These are phyloP conservation scores for Campylomormyrus numenius DNA, from an alignment of 2,113 vertebrate species.

Conservation along the genomic window DNA sequence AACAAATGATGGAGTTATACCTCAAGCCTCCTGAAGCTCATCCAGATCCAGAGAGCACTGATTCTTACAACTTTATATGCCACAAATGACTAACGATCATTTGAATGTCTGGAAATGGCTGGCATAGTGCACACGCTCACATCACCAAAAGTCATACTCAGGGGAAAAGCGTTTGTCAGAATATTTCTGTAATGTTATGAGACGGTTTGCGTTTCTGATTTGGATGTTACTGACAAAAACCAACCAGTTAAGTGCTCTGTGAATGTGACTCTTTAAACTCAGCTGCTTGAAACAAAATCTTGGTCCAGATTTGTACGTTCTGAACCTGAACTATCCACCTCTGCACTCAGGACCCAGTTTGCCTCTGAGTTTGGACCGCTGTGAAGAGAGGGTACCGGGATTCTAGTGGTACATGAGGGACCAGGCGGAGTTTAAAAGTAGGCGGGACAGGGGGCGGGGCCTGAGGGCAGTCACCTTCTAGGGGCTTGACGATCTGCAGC, in stretches of 20 bases:
- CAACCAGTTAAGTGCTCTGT: neutral
- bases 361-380: no score
- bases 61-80: neutral
- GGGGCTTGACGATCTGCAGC: slow-evolving; percentile 97
- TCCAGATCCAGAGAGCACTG: neutral
- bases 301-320: neutral
- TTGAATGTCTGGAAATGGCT: no score
- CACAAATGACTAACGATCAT: no score
- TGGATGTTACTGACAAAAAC: neutral
- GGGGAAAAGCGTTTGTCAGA: no score
- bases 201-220: no score
- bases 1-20: no score
- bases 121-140: no score
- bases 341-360: no score
- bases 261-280: neutral
- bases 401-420: neutral
- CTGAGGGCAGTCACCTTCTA: slow-evolving; percentile 88
- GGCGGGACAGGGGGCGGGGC: neutral
- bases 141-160: no score
- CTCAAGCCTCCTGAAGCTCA: no score
- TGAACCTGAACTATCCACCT: neutral
- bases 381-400: neutral
- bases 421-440: neutral
- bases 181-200: no score
- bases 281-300: neutral